Percentiles rank a stretch among this genome's conserved stretches.
Evolutionary conservation across 2,797 vertebrate species (phyloP).

Genomic region (Ispidina lecontei): DNA sequence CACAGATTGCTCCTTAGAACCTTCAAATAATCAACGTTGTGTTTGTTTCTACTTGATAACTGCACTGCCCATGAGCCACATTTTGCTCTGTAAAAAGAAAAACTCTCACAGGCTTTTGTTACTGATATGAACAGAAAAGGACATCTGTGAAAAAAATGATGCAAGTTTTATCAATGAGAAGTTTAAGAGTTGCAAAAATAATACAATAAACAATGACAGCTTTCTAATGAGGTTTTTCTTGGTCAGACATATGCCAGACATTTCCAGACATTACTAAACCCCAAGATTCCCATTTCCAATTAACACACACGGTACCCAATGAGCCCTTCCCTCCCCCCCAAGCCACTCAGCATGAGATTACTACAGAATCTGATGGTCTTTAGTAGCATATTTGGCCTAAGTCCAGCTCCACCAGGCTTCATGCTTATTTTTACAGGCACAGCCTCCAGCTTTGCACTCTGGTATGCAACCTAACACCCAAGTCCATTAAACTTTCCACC

Average conservation of each 20-base stretch:
- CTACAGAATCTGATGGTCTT: constrained; percentile 37
- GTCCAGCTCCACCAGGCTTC: constrained; percentile 34
- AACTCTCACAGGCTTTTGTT: neutral
- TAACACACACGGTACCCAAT: neutral
- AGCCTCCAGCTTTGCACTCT: neutral
- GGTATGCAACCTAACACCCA: constrained; percentile 41
- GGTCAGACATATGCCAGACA: constrained; percentile 29
- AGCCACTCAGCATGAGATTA: constrained; percentile 27
- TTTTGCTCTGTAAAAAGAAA: neutral
- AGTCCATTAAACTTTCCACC: constrained; percentile 27
- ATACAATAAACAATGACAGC: neutral
- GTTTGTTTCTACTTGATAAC: neutral
- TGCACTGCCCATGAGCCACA: neutral
- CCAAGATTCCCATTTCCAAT: constrained; percentile 50
- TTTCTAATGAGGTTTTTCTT: constrained; percentile 30
- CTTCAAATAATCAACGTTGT: neutral
- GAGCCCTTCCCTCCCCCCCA: neutral
- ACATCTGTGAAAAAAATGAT: neutral
- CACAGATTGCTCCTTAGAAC: neutral
- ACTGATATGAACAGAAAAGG: neutral
- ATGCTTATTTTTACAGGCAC: constrained; percentile 57
- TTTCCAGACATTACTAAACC: constrained; percentile 59
- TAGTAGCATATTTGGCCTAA: constrained; percentile 11
- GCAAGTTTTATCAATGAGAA: neutral
- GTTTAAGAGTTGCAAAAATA: neutral